A percentile compares a stretch with the other conserved stretches of the same genome.
phyloP scores from a whole-genome alignment of 2,113 vertebrate genomes.

The Psammodynastes pulverulentus region DNA sequence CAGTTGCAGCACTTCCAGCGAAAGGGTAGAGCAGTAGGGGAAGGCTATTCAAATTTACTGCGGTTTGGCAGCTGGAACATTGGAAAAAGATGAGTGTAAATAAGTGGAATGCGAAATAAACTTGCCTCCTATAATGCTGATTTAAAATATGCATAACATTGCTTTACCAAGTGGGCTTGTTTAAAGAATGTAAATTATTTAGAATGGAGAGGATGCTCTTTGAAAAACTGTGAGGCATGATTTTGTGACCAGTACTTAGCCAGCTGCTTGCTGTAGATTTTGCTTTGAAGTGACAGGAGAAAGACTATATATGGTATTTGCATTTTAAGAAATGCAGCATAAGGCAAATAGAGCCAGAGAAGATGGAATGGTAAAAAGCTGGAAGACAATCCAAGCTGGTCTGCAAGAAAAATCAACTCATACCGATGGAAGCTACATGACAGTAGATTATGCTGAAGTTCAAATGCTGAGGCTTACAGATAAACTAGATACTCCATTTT shows the following conservation, averaged over 20 bases:
- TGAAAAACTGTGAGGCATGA: fast-evolving
- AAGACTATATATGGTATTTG: neutral
- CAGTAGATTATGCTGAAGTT: neutral
- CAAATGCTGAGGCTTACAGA: neutral
- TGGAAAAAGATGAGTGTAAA: conserved; percentile 56
- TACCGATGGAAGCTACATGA: neutral
- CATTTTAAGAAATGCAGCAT: neutral
- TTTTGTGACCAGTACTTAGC: neutral
- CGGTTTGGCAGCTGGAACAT: conserved; percentile 55
- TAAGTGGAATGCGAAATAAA: conserved; percentile 65
- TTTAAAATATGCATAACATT: conserved; percentile 37
- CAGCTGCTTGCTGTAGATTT: neutral
- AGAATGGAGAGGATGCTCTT: fast-evolving
- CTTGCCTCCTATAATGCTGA: conserved; percentile 64
- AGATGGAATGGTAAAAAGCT: neutral
- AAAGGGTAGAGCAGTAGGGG: conserved; percentile 59
- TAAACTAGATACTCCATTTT: neutral
- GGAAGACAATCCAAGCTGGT: neutral
- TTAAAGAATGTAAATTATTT: conserved; percentile 13
- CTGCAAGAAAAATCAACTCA: neutral
- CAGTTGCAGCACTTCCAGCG: conserved; percentile 59
- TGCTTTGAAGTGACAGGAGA: neutral
- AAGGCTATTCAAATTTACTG: conserved; percentile 59
- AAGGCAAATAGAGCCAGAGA: neutral
- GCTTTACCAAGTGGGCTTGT: neutral